Conservation (phyloP, 2,797 vertebrate genomes). For the Ctenosaura bakeri region DNA sequence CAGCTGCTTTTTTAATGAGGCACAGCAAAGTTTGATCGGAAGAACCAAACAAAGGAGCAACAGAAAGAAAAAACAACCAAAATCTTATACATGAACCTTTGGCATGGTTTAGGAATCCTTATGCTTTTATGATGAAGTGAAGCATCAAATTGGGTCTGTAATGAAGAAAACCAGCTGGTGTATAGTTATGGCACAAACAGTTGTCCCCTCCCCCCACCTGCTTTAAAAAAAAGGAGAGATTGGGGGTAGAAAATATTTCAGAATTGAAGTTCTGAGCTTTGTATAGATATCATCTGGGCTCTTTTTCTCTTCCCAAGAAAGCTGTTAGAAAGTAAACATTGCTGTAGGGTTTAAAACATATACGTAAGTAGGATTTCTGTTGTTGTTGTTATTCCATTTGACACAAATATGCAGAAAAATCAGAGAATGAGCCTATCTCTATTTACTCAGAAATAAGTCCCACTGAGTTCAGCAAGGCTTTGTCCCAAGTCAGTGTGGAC, state of each 20-base stretch:
- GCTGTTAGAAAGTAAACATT: conserved; percentile 41
- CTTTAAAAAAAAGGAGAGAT: neutral
- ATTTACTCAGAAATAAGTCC: neutral
- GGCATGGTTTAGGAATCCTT: conserved; percentile 52
- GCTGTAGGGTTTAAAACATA: conserved; percentile 53
- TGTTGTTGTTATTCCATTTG: conserved; percentile 49
- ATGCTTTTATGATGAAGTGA: conserved; percentile 54
- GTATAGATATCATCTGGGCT: conserved; percentile 10
- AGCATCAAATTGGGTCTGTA: conserved; percentile 46
- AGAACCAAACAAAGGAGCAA: conserved; percentile 40
- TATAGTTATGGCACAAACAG: conserved; percentile 22
- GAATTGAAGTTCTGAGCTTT: conserved; percentile 45
- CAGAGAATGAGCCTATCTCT: neutral
- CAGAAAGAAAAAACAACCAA: conserved; percentile 38
- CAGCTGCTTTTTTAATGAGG: conserved; percentile 39
- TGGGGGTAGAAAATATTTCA: conserved; percentile 32
- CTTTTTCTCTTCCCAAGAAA: conserved; percentile 51
- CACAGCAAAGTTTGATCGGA: conserved; percentile 27
- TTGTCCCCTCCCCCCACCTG: neutral
- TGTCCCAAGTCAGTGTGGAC: neutral
- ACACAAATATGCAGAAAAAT: conserved; percentile 2
- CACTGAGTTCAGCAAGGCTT: neutral
- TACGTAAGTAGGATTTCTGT: conserved; percentile 44
- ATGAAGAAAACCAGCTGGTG: conserved; percentile 62
- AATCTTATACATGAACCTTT: conserved; percentile 42